Conservation (phyloP, 1,140 invertebrate species). For the Battus philenor region DNA sequence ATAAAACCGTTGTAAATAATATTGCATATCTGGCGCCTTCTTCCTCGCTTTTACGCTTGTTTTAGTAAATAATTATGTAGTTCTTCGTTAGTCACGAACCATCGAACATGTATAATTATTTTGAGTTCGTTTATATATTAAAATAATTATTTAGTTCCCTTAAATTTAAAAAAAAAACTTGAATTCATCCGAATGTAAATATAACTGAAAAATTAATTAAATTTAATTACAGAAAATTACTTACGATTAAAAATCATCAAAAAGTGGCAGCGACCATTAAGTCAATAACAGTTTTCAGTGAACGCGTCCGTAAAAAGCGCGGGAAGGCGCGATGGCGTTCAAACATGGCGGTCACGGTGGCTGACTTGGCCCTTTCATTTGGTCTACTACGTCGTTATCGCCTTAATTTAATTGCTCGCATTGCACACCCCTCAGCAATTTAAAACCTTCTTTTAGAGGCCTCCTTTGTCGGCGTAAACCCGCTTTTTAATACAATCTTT, state of each 20-base stretch:
- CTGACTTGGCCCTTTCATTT: constrained; percentile 14
- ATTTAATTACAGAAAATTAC: constrained; percentile 5
- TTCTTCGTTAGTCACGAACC: too few species aligned
- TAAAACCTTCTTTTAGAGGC: constrained; percentile 4
- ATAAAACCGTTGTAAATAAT: too few species aligned
- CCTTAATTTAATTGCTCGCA: constrained; percentile 25
- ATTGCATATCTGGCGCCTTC: too few species aligned
- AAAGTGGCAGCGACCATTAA: constrained; percentile 7
- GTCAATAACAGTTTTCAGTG: constrained; percentile 11
- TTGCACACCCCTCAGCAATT: constrained; percentile 8
- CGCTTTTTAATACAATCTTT: constrained; percentile 2
- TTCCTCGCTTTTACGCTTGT: too few species aligned
- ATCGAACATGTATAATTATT: too few species aligned
- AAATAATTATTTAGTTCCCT: background rate
- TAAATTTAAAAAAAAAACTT: background rate
- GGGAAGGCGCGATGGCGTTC: constrained; percentile 20
- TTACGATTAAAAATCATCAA: constrained; percentile 3
- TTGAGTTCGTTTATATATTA: too few species aligned
- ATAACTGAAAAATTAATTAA: constrained; percentile 3
- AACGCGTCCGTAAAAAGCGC: constrained; percentile 21
- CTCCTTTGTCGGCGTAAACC: constrained; percentile 4
- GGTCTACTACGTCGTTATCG: constrained; percentile 21
- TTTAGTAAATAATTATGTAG: too few species aligned
- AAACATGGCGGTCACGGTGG: constrained; percentile 19
- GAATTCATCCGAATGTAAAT: too few species aligned